A percentile compares a stretch with the other conserved stretches of the same genome.
Conservation (phyloP, 2,113 vertebrate species). For the Cinclus mexicanus region DNA sequence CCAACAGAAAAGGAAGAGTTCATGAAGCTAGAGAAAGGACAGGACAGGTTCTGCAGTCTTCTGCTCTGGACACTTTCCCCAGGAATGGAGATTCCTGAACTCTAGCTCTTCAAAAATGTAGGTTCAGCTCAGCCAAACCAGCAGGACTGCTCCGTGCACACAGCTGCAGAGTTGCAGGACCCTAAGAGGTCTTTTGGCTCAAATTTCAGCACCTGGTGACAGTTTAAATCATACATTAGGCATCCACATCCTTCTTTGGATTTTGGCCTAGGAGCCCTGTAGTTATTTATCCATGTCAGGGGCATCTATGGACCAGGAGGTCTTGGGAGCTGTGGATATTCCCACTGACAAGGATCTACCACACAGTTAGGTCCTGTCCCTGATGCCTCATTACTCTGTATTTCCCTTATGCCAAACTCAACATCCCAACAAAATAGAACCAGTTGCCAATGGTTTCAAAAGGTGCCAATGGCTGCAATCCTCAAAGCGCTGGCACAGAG, state of each 20-base stretch:
- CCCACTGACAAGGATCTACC: neutral
- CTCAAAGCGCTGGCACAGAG: neutral
- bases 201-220: neutral
- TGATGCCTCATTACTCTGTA: neutral
- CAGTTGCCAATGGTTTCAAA: neutral
- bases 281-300: neutral
- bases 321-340: neutral
- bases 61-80: neutral
- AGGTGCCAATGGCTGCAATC: neutral
- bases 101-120: neutral
- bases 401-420: neutral
- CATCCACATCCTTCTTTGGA: neutral
- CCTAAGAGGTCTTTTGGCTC: constrained; percentile 7
- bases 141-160: constrained; percentile 10
- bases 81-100: neutral
- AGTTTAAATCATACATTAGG: constrained; percentile 7
- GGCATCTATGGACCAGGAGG: neutral
- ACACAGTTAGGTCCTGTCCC: neutral
- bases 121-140: neutral
- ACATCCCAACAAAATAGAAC: neutral
- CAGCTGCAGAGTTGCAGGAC: constrained; percentile 30
- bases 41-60: neutral
- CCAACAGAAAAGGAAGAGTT: neutral
- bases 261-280: neutral
- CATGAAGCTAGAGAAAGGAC: neutral